Base-by-base conservation (phyloP, 1,140 invertebrate genomes). In the Zaprionus capensis region DNA sequence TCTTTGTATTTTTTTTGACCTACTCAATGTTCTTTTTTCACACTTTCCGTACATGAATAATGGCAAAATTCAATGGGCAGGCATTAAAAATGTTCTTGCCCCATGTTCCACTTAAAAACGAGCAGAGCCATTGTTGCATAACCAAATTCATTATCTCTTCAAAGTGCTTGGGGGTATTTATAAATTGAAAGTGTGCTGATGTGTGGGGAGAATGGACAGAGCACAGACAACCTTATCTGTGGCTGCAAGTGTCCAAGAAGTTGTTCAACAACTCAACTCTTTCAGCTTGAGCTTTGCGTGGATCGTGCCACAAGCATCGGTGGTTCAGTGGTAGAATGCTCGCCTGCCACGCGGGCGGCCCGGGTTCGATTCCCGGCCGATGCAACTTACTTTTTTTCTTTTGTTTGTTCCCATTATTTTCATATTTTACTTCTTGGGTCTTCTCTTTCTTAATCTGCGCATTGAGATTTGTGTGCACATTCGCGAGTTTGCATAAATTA, bases 321-420 rank as follows among this genome's bases (percentile, higher is more conserved):
- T 94, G 94, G 94, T 94, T 94, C 94, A 95, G 94, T 94, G 94
- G 94, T 94, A 94, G 94, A 94, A 94, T 96, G 95, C 95, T 96
- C 95, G 95, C 95, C 95, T 96, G 95, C 95, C 95, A 96, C 95
- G 96, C 96, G 95, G 95, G 95, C 94, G 95, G 94, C 95, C 95
- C 95, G 96, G 95, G 95, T 96, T 96, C 95, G 95, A 96, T 96
- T 96, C 95, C 95, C 95, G 95, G 95, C 94, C 95, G 95, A 96
- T 96, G 95, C 95, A 96, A 57, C 1, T 1, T 6, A 5, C 11
- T 72, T 71, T 91, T 82, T 81, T 67, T 63, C 24, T 41, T 26
- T 9, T 68, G 46, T 11, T 9, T 46, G 11, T 38, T 20, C 22
- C 38, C 38, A 41, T 41, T 41, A 41, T 41, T 41, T n/a, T 41